Conservation (phyloP, 2,888 invertebrate species). For the Margaritifera margaritifera region DNA sequence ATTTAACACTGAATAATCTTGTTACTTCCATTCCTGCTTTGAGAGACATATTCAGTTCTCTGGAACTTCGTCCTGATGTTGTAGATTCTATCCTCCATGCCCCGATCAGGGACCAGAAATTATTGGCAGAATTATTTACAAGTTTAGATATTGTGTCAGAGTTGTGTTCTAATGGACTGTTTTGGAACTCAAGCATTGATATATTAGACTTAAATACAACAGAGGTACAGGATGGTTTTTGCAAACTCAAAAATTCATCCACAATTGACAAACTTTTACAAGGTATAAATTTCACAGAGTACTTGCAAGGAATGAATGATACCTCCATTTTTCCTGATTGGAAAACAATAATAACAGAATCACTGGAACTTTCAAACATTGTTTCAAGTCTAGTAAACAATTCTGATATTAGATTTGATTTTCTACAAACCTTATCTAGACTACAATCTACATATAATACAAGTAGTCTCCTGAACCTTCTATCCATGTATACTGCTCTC, state of each 20-base stretch:
- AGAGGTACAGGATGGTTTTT: conserved; percentile 22
- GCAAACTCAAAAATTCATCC: conserved; percentile 22
- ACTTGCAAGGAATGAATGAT: conserved; percentile 16
- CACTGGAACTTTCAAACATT: conserved; percentile 23
- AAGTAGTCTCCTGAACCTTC: conserved; percentile 17
- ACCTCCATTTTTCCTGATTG: conserved; percentile 27
- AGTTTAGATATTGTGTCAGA: conserved; percentile 9
- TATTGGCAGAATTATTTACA: conserved; percentile 27
- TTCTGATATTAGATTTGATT: conserved; percentile 6
- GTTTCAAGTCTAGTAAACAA: conserved; percentile 21
- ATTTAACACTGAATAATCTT: conserved; percentile 33
- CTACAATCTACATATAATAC: conserved; percentile 12
- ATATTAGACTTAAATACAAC: conserved; percentile 10
- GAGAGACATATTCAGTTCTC: conserved; percentile 25
- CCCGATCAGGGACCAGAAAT: conserved; percentile 32
- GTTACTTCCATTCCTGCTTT: conserved; percentile 33
- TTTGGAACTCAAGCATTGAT: too few relatives aligned
- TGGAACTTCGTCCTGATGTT: conserved; percentile 32
- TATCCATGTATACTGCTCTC: conserved; percentile 4
- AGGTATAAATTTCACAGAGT: conserved; percentile 22
- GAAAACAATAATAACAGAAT: conserved; percentile 28
- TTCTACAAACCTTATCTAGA: not conserved
- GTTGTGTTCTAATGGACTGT: conserved; percentile 29
- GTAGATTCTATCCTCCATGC: conserved; percentile 32
- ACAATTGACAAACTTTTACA: conserved; percentile 17